Percentiles rank a stretch among this genome's conserved stretches.
These are phyloP conservation scores for Heliothis virescens DNA, from an alignment of 1,140 invertebrate species.

Conservation along the genomic window DNA sequence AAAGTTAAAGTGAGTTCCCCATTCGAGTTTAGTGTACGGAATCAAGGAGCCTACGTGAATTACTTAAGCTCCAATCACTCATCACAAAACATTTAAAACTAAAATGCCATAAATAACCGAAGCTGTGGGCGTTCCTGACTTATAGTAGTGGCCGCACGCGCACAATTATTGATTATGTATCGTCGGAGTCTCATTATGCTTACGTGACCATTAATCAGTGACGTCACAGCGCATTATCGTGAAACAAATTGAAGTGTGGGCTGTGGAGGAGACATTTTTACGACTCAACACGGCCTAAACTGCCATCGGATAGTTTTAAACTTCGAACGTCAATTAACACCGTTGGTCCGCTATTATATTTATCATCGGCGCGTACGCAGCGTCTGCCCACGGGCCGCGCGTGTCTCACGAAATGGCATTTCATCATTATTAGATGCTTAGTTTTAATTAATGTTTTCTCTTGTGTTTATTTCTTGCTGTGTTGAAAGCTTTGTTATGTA, in stretches of 20 bases:
- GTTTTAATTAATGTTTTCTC: slow-evolving; percentile 41
- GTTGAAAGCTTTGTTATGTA: slow-evolving; percentile 27
- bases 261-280: slow-evolving; percentile 71
- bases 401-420: slow-evolving; percentile 34
- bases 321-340: slow-evolving; percentile 70
- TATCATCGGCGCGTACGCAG: slow-evolving; percentile 41
- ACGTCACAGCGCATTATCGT: slow-evolving; percentile 78
- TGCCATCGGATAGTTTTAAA: slow-evolving; percentile 56
- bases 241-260: slow-evolving; percentile 78
- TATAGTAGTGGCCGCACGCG: slow-evolving; percentile 33
- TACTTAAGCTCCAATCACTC: slow-evolving; percentile 23
- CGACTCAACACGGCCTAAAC: slow-evolving; percentile 54
- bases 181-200: slow-evolving; percentile 76
- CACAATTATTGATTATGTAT: slow-evolving; percentile 70
- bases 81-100: slow-evolving; percentile 10
- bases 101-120: slow-evolving; percentile 28
- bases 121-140: slow-evolving; percentile 35
- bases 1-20: slow-evolving; percentile 2
- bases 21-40: neutral
- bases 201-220: slow-evolving; percentile 79
- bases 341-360: slow-evolving; percentile 49
- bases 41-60: neutral
- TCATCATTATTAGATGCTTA: slow-evolving; percentile 42
- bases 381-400: slow-evolving; percentile 41
- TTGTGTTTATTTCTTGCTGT: slow-evolving; percentile 27